These are phyloP conservation scores for Ptychobarbus kaznakovi DNA, from an alignment of 2,797 vertebrate species.

Conservation along the genomic window DNA sequence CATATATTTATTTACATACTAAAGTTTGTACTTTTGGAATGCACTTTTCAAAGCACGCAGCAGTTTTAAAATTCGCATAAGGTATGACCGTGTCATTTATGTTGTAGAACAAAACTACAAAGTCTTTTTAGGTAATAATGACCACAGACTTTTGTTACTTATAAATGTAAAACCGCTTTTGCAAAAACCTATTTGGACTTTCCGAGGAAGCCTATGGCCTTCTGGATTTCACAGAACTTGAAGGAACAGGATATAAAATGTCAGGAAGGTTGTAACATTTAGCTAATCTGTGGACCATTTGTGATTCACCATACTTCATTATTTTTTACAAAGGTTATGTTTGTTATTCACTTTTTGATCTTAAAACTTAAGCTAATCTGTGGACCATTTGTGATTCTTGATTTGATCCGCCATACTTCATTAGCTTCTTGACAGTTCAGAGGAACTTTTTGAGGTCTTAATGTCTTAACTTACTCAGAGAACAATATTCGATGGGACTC, in stretches of 20 bases:
- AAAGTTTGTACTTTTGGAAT: neutral
- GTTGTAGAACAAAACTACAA: too few species aligned
- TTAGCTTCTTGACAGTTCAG: too few species aligned
- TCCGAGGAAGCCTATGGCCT: neutral
- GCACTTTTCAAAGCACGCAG: neutral
- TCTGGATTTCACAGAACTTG: neutral
- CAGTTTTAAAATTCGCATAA: neutral
- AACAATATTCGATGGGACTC: too few species aligned
- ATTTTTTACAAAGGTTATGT: neutral
- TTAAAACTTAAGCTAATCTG: constrained; percentile 29
- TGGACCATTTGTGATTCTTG: too few species aligned
- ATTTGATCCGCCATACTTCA: too few species aligned
- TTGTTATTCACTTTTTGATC: neutral
- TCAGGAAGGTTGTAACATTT: neutral
- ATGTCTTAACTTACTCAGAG: too few species aligned
- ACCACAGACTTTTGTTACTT: neutral
- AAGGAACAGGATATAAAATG: neutral
- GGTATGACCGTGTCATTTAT: neutral
- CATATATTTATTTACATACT: neutral
- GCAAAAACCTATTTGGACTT: neutral
- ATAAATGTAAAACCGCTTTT: neutral
- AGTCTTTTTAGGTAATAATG: neutral
- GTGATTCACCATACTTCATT: neutral
- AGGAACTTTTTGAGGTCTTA: too few species aligned
- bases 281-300: neutral